These are phyloP conservation scores for Tridacna gigas DNA, from an alignment of 2,888 invertebrate genomes.

Conservation along the genomic window DNA sequence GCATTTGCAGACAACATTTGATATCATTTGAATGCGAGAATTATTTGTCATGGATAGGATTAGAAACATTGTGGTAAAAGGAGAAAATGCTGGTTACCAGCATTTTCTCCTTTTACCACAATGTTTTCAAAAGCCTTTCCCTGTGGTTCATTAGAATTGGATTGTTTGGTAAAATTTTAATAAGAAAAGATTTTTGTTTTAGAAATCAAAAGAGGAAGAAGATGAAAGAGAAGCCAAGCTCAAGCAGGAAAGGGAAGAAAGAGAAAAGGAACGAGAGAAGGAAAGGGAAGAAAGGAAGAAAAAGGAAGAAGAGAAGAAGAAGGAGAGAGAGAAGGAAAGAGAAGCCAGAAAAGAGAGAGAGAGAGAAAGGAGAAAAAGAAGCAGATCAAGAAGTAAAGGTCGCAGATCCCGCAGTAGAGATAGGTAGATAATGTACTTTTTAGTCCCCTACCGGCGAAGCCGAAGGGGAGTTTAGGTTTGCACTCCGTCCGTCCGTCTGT, in stretches of 20 bases:
- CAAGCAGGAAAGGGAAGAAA: constrained; percentile 85
- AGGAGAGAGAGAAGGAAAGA: constrained; percentile 86
- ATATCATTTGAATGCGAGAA: no score
- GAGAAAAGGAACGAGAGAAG: constrained; percentile 87
- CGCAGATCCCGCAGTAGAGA: constrained; percentile 75
- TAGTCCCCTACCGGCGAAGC: no score
- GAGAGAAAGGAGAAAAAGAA: constrained; percentile 62
- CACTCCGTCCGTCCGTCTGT: no score
- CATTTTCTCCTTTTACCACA: no score
- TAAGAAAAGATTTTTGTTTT: constrained; percentile 21
- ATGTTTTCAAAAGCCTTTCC: no score
- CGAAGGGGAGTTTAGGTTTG: no score
- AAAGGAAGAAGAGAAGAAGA: constrained; percentile 81
- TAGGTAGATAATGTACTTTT: constrained; percentile 46
- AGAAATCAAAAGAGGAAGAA: constrained; percentile 74
- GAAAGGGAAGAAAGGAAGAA: constrained; percentile 86
- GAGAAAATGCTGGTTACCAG: no score
- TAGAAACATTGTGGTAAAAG: no score
- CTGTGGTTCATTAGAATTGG: no score
- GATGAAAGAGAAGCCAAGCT: constrained; percentile 69
- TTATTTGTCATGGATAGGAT: no score
- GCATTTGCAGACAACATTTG: no score
- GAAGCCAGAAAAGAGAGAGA: constrained; percentile 83
- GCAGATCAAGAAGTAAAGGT: constrained; percentile 63
- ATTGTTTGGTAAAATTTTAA: background rate